Conservation (phyloP, 1,140 invertebrate genomes). For the Rhopalosiphum maidis region DNA sequence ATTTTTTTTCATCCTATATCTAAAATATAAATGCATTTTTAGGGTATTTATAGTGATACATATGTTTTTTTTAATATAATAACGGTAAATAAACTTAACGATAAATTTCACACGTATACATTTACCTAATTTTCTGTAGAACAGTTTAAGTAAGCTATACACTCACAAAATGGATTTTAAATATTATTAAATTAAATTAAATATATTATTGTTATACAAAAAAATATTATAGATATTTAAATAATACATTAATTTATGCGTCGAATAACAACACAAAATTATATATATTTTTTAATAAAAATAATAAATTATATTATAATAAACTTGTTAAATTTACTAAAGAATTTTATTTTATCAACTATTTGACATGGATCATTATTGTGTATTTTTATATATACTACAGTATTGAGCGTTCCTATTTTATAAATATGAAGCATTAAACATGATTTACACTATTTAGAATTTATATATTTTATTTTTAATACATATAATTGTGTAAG, state of each 20-base stretch:
- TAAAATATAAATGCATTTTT: neutral
- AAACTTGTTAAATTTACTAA: neutral
- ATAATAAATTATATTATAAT: neutral
- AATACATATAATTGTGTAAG: neutral
- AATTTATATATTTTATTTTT: too few relatives aligned
- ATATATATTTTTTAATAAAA: neutral
- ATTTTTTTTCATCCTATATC: neutral
- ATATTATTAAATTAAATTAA: neutral
- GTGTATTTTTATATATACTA: neutral
- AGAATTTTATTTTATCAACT: neutral
- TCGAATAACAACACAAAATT: neutral
- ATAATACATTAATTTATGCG: neutral
- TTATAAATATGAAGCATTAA: too few relatives aligned
- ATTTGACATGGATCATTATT: neutral
- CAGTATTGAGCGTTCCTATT: too few relatives aligned
- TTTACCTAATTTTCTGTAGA: neutral
- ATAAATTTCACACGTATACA: slow-evolving; percentile 23
- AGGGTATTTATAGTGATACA: neutral
- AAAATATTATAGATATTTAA: neutral
- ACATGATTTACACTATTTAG: too few relatives aligned
- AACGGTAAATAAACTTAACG: slow-evolving; percentile 37
- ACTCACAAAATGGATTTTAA: neutral
- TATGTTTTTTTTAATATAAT: neutral
- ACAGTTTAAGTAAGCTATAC: neutral
- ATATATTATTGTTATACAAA: neutral